These are phyloP conservation scores for Drosophila diplacantha DNA, from an alignment of 2,888 invertebrate species.

Conservation along the genomic window DNA sequence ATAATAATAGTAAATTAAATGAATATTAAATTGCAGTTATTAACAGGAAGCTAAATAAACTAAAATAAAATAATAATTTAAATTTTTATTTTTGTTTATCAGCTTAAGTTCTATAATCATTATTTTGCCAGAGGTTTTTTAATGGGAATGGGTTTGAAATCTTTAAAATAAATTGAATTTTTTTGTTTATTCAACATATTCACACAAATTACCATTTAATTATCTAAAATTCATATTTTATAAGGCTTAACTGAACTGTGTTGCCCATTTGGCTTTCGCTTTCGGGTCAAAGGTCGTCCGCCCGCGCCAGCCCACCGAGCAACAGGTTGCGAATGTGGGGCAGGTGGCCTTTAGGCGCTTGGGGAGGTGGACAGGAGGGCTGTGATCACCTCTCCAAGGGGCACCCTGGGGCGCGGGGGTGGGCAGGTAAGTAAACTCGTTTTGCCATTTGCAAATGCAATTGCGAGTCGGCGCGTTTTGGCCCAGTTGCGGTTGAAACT, in stretches of 20 bases:
- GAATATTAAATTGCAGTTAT: neutral
- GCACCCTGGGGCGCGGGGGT: constrained; percentile 28
- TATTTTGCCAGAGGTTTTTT: neutral
- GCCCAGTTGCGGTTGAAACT: constrained; percentile 48
- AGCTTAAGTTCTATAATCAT: neutral
- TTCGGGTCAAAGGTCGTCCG: constrained; percentile 55
- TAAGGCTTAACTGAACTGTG: neutral
- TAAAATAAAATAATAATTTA: neutral
- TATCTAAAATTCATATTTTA: neutral
- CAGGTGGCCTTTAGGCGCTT: constrained; percentile 64
- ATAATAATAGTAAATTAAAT: too few species aligned
- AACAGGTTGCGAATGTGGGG: constrained; percentile 65
- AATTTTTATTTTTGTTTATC: too few species aligned
- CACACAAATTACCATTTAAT: neutral
- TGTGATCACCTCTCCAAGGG: neutral
- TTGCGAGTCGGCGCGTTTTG: constrained; percentile 31
- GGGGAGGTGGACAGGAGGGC: constrained; percentile 11
- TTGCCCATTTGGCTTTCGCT: constrained; percentile 39
- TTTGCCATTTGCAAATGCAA: constrained; percentile 48
- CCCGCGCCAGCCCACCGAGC: constrained; percentile 28
- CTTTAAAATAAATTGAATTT: neutral
- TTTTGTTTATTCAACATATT: neutral
- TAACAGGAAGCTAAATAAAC: neutral
- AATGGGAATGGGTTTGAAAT: neutral
- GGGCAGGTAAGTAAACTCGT: constrained; percentile 59